Evolutionary conservation across 2,888 invertebrate species (phyloP).

Genomic region (Cephalotes varians): DNA sequence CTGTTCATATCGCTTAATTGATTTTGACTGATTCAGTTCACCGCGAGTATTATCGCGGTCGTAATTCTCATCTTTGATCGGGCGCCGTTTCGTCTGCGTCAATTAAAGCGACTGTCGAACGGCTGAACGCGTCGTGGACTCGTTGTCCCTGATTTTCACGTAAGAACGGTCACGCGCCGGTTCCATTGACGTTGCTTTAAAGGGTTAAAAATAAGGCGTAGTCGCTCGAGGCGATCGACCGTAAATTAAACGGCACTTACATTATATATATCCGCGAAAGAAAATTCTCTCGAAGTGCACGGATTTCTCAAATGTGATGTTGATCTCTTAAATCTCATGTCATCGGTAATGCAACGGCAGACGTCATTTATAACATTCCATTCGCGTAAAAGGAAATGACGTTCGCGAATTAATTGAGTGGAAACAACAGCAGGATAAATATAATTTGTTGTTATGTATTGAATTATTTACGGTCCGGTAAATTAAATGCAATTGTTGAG

Average conservation of each 20-base stretch:
- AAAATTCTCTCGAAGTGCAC: neutral
- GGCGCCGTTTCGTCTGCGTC: neutral
- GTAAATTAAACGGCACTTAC: conserved; percentile 27
- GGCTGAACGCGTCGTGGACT: neutral
- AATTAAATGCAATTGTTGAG: neutral
- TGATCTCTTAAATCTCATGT: neutral
- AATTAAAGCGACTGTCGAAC: conserved; percentile 23
- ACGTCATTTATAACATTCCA: neutral
- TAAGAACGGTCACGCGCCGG: neutral
- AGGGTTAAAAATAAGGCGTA: conserved; percentile 49
- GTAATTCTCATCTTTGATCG: conserved; percentile 19
- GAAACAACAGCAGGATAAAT: neutral
- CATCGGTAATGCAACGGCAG: neutral
- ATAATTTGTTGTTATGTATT: neutral
- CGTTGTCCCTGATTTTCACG: conserved; percentile 12
- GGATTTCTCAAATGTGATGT: conserved; percentile 1
- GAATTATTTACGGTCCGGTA: neutral
- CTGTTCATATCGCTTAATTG: neutral
- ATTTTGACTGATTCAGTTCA: conserved; percentile 2
- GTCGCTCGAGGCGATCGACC: conserved; percentile 39
- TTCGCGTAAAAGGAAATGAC: neutral
- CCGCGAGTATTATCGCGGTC: neutral
- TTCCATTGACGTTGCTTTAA: conserved; percentile 24
- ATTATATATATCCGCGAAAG: conserved; percentile 5
- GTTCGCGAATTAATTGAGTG: neutral